Base-by-base conservation (phyloP, 2,888 invertebrate species). In the Eucera pruinosa region DNA sequence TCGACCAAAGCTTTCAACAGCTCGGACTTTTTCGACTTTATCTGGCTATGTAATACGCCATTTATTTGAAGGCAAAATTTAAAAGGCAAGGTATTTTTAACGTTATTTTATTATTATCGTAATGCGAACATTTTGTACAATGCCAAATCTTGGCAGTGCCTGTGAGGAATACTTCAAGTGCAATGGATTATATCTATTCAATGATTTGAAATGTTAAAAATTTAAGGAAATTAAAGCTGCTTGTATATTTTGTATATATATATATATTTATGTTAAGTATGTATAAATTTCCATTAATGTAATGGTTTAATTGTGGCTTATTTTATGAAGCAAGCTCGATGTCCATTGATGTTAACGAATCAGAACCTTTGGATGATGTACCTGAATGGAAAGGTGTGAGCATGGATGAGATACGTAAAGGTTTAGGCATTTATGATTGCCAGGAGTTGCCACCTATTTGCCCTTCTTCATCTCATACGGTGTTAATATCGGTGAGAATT, bases 401-500 rank as follows among this genome's bases (percentile, higher is more conserved):
- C 71, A 90, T 94, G 87, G 89, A 91, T 39, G 93, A 93, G 80
- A 91, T 94, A 81, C 91, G 91, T 65, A 91, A 89, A 81, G 92
- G 93, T n/a, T 90, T 91, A 80, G 92, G 91, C 11, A 90, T 92
- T 45, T 94, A 93, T 89, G 91, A 91, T 50, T 93, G 92, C 81
- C 88, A 90, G 45, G 91, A 93, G 71, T 82, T 90, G 55, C 94
- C 94, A 0, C 93, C 95, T 0, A 94, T 97, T n/a, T 89, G 90
- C 3, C 94, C 95, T 0, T 94, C 95, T 0, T 93, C 93, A 39
- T 93, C 94, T 72, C 96, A 97, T 86, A 92, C 94, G 11, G 95
- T 97, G 13, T 91, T 97, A 66, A 96, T 95, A 89, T 94, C 80
- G 80, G 93, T 93, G 87, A 78, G 72, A 41, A 2, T 18, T 33